These are phyloP conservation scores for Syngnathus floridae DNA, from an alignment of 2,113 vertebrate genomes.

Conservation along the genomic window DNA sequence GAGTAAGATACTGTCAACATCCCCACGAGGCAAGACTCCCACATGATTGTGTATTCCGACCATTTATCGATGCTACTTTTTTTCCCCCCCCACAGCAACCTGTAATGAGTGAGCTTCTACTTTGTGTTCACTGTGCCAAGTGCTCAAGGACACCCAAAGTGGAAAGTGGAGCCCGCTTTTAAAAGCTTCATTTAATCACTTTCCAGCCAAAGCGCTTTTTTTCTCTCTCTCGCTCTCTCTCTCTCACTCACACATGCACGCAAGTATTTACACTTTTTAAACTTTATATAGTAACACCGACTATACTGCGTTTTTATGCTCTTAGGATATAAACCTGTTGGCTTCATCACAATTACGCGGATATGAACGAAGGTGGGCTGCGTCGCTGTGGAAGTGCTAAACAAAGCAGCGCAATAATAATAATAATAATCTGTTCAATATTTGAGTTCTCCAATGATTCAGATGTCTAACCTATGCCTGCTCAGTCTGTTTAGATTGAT, in stretches of 20 bases:
- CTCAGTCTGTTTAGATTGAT: no score
- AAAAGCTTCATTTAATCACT: constrained; percentile 22
- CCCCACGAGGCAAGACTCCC: constrained; percentile 42
- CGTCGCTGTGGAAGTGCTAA: no score
- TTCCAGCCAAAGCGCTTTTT: constrained; percentile 2
- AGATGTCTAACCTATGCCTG: no score
- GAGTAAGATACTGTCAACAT: constrained; percentile 7
- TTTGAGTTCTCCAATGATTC: no score
- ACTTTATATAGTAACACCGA: neutral
- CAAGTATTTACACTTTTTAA: neutral
- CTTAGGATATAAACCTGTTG: no score
- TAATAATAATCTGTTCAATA: no score
- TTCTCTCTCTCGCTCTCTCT: neutral
- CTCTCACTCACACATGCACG: neutral
- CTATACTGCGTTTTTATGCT: no score
- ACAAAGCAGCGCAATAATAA: no score
- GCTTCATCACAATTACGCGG: no score
- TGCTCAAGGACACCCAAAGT: constrained; percentile 46
- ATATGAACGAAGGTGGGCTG: no score
- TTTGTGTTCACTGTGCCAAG: constrained; percentile 24
- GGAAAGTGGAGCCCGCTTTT: constrained; percentile 32
- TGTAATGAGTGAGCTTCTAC: constrained; percentile 24
- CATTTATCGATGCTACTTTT: constrained; percentile 38
- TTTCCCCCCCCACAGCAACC: constrained; percentile 22
- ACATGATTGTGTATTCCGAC: constrained; percentile 42